phyloP scores from a whole-genome alignment of 2,888 invertebrate genomes.

The Nycteola revayana region DNA sequence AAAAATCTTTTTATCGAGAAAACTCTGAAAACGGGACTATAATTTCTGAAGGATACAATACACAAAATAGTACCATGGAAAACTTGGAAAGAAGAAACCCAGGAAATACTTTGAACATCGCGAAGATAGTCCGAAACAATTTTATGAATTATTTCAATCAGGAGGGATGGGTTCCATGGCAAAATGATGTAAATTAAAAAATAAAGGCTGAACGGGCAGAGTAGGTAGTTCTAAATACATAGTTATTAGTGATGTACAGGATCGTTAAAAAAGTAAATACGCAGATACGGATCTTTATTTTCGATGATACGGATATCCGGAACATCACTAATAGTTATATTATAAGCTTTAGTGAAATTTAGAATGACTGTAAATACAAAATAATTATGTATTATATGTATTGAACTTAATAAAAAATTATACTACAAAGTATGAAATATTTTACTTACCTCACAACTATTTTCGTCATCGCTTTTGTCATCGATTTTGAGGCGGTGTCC shows the following conservation, averaged over 20 bases:
- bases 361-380: constrained; percentile 3
- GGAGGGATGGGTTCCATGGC: constrained; percentile 12
- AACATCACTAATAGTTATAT: too few species aligned
- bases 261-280: too few species aligned
- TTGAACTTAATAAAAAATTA: constrained; percentile 3
- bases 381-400: constrained; percentile 1
- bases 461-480: background rate
- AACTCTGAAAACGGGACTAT: constrained; percentile 2
- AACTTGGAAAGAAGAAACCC: constrained; percentile 10
- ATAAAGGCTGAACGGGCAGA: constrained; percentile 6
- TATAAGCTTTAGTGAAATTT: constrained; percentile 5
- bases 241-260: constrained; percentile 5
- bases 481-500: too few species aligned
- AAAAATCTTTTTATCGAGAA: constrained; percentile 3
- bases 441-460: constrained; percentile 8
- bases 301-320: constrained; percentile 2
- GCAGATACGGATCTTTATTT: constrained; percentile 4
- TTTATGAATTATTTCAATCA: constrained; percentile 13
- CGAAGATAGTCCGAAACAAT: constrained; percentile 11
- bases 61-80: too few species aligned
- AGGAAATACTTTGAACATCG: constrained; percentile 10
- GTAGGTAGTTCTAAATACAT: too few species aligned
- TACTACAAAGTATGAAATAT: constrained; percentile 4
- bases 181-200: constrained; percentile 12
- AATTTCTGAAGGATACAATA: too few species aligned